Evolutionary conservation across 1,140 invertebrate genomes (phyloP).

Genomic region (Ladona fulva): DNA sequence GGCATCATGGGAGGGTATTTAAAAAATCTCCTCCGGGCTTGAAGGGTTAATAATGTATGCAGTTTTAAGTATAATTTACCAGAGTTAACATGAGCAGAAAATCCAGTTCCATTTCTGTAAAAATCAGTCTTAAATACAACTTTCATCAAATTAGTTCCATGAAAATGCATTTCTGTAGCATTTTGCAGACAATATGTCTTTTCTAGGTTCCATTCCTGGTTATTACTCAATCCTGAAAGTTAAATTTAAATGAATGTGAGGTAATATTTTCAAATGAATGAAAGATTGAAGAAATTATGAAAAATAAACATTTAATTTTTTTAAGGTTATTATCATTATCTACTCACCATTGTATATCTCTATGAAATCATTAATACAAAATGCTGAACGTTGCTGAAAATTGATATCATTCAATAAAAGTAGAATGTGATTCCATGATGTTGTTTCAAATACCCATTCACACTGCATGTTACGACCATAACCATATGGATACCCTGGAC

Average conservation of each 20-base stretch:
- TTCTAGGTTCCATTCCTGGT: constrained; percentile 38
- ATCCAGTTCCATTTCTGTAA: constrained; percentile 47
- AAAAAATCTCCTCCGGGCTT: too few relatives aligned
- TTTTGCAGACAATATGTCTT: constrained; percentile 43
- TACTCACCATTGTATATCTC: constrained; percentile 37
- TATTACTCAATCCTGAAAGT: constrained; percentile 36
- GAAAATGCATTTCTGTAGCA: constrained; percentile 28
- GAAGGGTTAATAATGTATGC: too few relatives aligned
- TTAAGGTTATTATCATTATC: constrained; percentile 9
- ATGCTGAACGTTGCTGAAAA: constrained; percentile 45
- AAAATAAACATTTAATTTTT: too few relatives aligned
- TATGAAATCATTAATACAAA: constrained; percentile 46
- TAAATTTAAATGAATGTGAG: constrained; percentile 13
- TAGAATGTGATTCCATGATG: constrained; percentile 44
- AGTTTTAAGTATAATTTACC: constrained; percentile 29
- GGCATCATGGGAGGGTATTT: too few relatives aligned
- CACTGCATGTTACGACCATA: constrained; percentile 61
- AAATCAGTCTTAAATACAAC: constrained; percentile 44
- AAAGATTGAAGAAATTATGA: neutral
- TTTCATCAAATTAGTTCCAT: constrained; percentile 42
- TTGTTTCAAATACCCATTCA: constrained; percentile 57
- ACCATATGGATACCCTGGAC: constrained; percentile 70
- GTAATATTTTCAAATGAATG: constrained; percentile 9
- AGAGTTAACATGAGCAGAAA: constrained; percentile 38
- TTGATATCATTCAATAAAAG: constrained; percentile 45